Evolutionary conservation across 2,888 invertebrate genomes (phyloP).

Genomic region (Caenorhabditis doughertyi): DNA sequence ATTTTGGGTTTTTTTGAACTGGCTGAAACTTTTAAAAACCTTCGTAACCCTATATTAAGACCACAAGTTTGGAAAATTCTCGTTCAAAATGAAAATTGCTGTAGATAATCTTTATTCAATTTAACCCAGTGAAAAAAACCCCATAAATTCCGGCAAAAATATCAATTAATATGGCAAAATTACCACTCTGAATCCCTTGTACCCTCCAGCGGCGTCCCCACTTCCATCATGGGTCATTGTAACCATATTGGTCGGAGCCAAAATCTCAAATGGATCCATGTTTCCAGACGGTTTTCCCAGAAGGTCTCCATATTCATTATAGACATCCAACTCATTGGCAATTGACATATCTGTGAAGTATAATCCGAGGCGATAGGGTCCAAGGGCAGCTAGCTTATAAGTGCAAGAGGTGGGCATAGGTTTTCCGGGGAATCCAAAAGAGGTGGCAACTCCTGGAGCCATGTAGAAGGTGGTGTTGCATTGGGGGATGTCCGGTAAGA

Average conservation of each 20-base stretch:
- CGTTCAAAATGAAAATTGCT: no score
- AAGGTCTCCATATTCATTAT: not conserved
- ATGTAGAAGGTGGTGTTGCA: slow-evolving; percentile 10
- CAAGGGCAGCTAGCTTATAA: not conserved
- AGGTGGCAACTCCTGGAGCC: slow-evolving; percentile 6
- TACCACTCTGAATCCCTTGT: no score
- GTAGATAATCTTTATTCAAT: no score
- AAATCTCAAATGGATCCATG: not conserved
- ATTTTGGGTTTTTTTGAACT: no score
- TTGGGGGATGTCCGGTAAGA: not conserved
- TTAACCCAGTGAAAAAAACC: no score
- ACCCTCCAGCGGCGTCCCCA: no score
- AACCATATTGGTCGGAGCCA: not conserved
- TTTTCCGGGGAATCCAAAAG: not conserved
- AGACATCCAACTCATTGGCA: not conserved
- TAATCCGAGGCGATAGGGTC: slow-evolving; percentile 10
- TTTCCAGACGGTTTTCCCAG: not conserved
- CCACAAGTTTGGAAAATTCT: no score
- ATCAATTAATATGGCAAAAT: no score
- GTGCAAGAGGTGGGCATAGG: not conserved
- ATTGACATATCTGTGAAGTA: slow-evolving; percentile 1
- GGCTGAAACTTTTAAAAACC: no score
- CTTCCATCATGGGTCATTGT: no score
- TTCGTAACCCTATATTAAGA: no score
- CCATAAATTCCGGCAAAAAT: no score